These are phyloP conservation scores for Lepisosteus osseus DNA, from an alignment of 2,113 vertebrate species.

Conservation along the genomic window DNA sequence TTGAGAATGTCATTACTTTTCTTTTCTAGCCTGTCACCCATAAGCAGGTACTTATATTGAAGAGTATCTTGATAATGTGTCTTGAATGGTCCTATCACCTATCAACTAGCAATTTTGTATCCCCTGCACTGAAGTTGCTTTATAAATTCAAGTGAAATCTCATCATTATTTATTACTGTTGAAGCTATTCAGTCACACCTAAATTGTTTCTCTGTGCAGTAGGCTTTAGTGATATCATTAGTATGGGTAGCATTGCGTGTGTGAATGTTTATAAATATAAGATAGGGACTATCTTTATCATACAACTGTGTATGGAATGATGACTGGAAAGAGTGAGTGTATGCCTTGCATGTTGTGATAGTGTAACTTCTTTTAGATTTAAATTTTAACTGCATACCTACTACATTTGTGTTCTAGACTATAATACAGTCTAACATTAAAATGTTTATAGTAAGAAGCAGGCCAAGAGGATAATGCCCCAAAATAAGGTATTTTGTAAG, in stretches of 20 bases:
- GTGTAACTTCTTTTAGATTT: no score
- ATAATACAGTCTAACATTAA: no score
- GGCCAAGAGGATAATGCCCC: no score
- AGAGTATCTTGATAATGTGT: constrained; percentile 1
- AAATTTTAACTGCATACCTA: no score
- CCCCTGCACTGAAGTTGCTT: background rate
- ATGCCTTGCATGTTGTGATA: no score
- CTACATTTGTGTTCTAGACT: no score
- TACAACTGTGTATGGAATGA: no score
- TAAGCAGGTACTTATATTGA: constrained; percentile 1
- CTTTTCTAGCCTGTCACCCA: background rate
- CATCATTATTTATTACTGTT: background rate
- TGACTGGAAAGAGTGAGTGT: no score
- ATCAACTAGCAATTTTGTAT: constrained; percentile 4
- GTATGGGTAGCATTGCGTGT: background rate
- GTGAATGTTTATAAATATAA: background rate
- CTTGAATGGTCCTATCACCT: constrained; percentile 5
- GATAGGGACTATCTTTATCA: no score
- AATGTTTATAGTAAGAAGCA: no score
- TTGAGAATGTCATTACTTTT: constrained; percentile 2
- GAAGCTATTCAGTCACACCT: background rate
- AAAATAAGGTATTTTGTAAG: no score
- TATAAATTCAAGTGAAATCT: constrained; percentile 3
- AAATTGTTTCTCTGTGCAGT: background rate
- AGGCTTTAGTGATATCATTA: background rate